Percentiles rank a stretch among this genome's conserved stretches.
These are phyloP conservation scores for Orchesella flavescens DNA, from an alignment of 2,888 invertebrate genomes.

Conservation along the genomic window DNA sequence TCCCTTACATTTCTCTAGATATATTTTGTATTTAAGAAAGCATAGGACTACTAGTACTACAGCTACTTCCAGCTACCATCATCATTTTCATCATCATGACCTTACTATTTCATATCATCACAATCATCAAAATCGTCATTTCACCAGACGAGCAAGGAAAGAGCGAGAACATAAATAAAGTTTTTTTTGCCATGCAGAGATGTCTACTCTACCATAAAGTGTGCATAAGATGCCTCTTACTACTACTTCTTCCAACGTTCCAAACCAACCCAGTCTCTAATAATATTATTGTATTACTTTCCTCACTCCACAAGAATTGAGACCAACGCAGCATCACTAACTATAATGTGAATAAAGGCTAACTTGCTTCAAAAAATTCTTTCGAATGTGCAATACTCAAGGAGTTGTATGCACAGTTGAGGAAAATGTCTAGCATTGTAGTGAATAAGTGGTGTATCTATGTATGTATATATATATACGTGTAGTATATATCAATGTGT, in stretches of 20 bases:
- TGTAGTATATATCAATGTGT: not conserved
- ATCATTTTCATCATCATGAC: conserved; percentile 3
- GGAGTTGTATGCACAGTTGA: no score
- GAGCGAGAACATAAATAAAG: no score
- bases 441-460: not conserved
- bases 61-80: not conserved
- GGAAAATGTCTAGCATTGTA: not conserved
- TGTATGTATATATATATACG: not conserved
- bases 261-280: not conserved
- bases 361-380: not conserved
- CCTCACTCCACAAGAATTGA: conserved; percentile 27
- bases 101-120: not conserved
- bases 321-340: conserved; percentile 14
- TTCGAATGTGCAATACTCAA: no score
- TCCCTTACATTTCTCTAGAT: not conserved
- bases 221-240: not conserved
- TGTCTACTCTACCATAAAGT: not conserved
- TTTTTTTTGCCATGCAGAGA: not conserved
- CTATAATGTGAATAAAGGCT: not conserved
- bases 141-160: not conserved
- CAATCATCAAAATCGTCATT: conserved; percentile 14
- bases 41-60: no score
- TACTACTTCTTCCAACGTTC: no score
- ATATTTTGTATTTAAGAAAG: not conserved
- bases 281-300: conserved; percentile 23